Evolutionary conservation across 92 coral and sea anemone genomes (phyloP), one percentile per base, ranked within the genome.

Genomic region (Umimayanthus chanpuru): DNA sequence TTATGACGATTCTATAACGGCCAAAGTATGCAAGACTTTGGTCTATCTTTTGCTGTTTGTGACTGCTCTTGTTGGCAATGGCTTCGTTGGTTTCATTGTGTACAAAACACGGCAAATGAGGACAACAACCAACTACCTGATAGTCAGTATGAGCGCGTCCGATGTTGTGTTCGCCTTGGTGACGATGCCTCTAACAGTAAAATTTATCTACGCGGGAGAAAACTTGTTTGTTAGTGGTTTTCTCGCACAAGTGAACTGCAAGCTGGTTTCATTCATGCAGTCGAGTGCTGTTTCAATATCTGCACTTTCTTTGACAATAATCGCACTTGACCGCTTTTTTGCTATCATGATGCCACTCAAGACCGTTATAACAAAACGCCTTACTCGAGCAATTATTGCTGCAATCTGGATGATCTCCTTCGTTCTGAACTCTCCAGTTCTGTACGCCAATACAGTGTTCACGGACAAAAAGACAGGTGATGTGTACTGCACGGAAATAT

Each of bases 311-410:
- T 82, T 82, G 32, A 82, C 76, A 28, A 39, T 47, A 39, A 82
- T 82, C 39, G 86, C 86, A 6, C 23, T 68, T 44, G 86, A 82
- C 38, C 86, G 86, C 18, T 82, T 66, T 67, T 82, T 82, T 82
- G 86, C 86, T 25, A 82, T 82, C 40, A 82, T 82, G 12, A 66
- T 25, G 23, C 86, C 86, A 50, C 38, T 82, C 3, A 82, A 82
- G 64, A 67, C 76, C 41, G 25, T 82, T 14, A 67, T 82, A 82
- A 82, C 86, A 18, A 82, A 82, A 26, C 26, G 77, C 21, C 61
- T 82, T 47, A 41, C 77, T 10, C 86, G 86, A 25, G 39, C 65
- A n/a, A 49, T 82, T 12, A 82, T 82, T 23, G 28, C 41, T 9
- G 12, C 12, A 1, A 82, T 82, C 76, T 82, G 86, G 86, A 18